Evolutionary conservation across 2,797 vertebrate genomes (phyloP), one percentile per base, ranked within the genome.

Genomic region (Pagetopsis macropterus): DNA sequence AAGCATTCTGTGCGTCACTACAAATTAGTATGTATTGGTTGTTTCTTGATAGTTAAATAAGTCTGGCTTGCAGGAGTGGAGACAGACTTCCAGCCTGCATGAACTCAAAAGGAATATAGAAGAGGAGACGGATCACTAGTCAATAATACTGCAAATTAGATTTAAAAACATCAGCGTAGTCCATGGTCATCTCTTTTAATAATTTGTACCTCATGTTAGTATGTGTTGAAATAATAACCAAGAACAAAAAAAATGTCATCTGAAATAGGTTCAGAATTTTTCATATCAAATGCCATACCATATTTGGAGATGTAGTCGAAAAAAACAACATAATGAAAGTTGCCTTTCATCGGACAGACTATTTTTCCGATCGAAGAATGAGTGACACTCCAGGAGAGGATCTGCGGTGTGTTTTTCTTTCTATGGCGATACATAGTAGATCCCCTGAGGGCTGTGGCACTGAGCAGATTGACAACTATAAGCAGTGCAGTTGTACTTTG

Each of bases 391-490:
- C 43, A 43, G 56, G 45, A 72, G 43, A 58, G 14, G 33, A 71
- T 19, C n/a, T n/a, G 31, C 7, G 54, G 41, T 31, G 45, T 49
- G 57, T 55, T 78, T 81, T 58, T 64, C 46, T 7, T 41, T 73
- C 79, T 67, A 57, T 52, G 72, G 51, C 71, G 16, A 73, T 43
- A 52, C 55, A 15, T 16, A 5, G 51, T 17, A 48, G 41, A 82
- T 76, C 87, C 88, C 90, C 88, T 37, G 4, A 55, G 72, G 86
- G 61, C 80, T 62, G 2, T 27, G 51, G 71, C 65, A 75, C 62
- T 12, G 72, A 78, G 79, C 81, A 80, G 72, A 87, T 83, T 85
- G 84, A 88, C 84, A 87, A 88, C 84, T 85, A 81, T 85, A 81
- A 85, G 83, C 64, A 19, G 73, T 83, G 83, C 78, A 79, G 83